Conservation (phyloP, 2,888 invertebrate species). For the Lissocephala sabroskyi region DNA sequence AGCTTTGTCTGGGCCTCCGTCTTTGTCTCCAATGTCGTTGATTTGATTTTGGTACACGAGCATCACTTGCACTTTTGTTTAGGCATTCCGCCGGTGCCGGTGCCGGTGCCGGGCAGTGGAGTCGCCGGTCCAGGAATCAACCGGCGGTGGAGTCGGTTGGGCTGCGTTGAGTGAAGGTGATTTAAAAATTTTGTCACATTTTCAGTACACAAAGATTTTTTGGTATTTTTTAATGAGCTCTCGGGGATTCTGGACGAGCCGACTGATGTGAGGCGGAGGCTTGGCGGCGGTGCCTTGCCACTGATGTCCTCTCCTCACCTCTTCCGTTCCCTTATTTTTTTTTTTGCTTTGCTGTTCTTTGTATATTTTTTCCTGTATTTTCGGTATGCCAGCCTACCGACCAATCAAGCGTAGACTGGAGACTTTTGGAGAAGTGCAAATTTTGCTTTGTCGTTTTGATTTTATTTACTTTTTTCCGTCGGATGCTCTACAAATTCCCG, state of each 20-base stretch:
- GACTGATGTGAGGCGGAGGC: not conserved
- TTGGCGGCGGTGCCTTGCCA: not conserved
- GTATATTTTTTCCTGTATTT: constrained; percentile 1
- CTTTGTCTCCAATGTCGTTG: too few species aligned
- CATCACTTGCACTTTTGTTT: constrained; percentile 68
- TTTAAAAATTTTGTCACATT: constrained; percentile 72
- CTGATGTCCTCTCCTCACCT: constrained; percentile 9
- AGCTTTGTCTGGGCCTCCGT: too few species aligned
- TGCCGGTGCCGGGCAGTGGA: too few species aligned
- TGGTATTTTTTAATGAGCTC: constrained; percentile 71
- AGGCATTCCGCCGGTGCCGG: constrained; percentile 8
- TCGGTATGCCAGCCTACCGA: constrained; percentile 13
- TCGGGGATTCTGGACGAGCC: constrained; percentile 39
- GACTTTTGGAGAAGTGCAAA: constrained; percentile 59
- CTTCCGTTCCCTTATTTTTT: constrained; percentile 24
- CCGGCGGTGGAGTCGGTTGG: too few species aligned
- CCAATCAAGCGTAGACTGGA: constrained; percentile 36
- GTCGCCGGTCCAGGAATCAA: too few species aligned
- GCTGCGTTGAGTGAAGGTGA: constrained; percentile 54
- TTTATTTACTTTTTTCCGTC: constrained; percentile 9
- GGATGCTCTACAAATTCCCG: not conserved
- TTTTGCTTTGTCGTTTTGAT: constrained; percentile 27
- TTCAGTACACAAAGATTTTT: constrained; percentile 68
- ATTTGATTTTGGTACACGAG: constrained; percentile 54
- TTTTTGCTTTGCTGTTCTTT: constrained; percentile 9